phyloP scores from a whole-genome alignment of 2,113 vertebrate species.

The Myodes glareolus region DNA sequence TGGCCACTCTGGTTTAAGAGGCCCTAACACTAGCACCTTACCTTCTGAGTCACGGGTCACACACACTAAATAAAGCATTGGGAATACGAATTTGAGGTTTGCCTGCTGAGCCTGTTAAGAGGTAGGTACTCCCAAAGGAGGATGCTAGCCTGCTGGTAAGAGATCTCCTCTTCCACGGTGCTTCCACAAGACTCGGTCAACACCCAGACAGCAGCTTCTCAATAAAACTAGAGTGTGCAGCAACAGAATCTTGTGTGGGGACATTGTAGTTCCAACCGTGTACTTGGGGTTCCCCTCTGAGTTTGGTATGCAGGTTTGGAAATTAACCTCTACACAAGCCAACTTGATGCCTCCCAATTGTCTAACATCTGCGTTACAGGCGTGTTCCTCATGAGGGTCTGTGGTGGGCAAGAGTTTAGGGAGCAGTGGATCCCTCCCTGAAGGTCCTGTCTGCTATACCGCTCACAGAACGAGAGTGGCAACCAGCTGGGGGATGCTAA shows the following conservation, averaged over 20 bases:
- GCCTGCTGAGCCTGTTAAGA: rapidly evolving
- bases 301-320: not conserved
- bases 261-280: not conserved
- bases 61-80: not conserved
- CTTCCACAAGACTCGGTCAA: no score
- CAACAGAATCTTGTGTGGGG: no score
- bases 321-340: not conserved
- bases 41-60: not conserved
- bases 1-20: not conserved
- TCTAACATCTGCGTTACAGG: not conserved
- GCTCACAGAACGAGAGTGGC: not conserved
- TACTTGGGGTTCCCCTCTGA: no score
- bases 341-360: not conserved
- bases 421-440: not conserved
- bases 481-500: no score
- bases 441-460: not conserved
- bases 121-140: not conserved
- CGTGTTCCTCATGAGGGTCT: not conserved
- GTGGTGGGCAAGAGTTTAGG: not conserved
- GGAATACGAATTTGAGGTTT: not conserved
- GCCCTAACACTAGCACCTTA: rapidly evolving
- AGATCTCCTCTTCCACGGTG: no score
- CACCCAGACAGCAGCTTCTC: rapidly evolving
- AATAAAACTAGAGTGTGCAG: not conserved
- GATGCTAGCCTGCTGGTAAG: not conserved